phyloP scores from a whole-genome alignment of 2,888 invertebrate genomes.

The Drosophila subquinaria region DNA sequence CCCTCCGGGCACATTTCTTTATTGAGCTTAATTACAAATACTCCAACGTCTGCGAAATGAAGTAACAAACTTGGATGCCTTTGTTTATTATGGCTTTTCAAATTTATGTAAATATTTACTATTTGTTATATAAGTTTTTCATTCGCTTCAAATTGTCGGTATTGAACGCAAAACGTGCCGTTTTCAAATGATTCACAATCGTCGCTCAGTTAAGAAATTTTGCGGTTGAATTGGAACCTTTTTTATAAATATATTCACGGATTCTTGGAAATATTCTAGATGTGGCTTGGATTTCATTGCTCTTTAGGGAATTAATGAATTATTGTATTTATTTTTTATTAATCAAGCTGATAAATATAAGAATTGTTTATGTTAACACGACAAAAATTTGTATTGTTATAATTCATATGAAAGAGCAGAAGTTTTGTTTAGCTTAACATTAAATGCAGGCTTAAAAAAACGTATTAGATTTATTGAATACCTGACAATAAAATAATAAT shows the following conservation, averaged over 20 bases:
- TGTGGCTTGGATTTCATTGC: neutral
- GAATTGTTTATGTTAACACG: neutral
- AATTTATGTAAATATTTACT: constrained; percentile 37
- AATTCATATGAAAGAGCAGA: too few species aligned
- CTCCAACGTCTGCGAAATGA: constrained; percentile 10
- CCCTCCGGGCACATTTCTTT: constrained; percentile 21
- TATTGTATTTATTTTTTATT: neutral
- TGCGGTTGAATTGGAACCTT: constrained; percentile 4
- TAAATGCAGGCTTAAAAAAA: too few species aligned
- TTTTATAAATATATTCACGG: constrained; percentile 5
- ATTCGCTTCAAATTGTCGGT: neutral
- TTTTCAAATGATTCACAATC: constrained; percentile 6
- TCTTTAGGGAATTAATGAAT: neutral
- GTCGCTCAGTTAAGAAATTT: neutral
- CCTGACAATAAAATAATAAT: too few species aligned
- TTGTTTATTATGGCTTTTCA: constrained; percentile 20
- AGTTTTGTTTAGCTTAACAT: too few species aligned
- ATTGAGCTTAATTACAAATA: constrained; percentile 16
- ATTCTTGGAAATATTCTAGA: constrained; percentile 3
- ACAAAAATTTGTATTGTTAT: neutral
- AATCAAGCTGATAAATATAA: neutral
- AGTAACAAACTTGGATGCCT: constrained; percentile 20
- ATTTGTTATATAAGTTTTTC: constrained; percentile 23
- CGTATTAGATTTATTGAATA: too few species aligned
- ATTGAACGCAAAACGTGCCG: constrained; percentile 8